Conservation (phyloP, 2,888 invertebrate genomes). For the Acleris sparsana region DNA sequence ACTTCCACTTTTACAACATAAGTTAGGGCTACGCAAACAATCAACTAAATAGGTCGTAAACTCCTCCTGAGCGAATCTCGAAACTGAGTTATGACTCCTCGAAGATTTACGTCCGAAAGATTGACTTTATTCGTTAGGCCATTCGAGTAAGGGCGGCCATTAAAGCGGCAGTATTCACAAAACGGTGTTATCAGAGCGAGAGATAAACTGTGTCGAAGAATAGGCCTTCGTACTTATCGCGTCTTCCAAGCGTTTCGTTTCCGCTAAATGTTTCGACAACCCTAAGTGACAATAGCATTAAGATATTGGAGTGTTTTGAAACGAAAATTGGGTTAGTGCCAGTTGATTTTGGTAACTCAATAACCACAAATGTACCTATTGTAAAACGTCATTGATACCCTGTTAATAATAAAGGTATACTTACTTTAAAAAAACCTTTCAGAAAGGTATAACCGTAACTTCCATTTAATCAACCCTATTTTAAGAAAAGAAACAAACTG, state of each 20-base stretch:
- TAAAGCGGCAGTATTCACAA: slow-evolving; percentile 67
- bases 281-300: slow-evolving; percentile 33
- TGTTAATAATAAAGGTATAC: too few species aligned
- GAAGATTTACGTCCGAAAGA: slow-evolving; percentile 73
- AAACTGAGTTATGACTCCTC: slow-evolving; percentile 74
- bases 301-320: slow-evolving; percentile 32
- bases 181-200: slow-evolving; percentile 62
- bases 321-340: slow-evolving; percentile 17
- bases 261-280: slow-evolving; percentile 32
- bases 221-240: slow-evolving; percentile 60
- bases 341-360: neutral
- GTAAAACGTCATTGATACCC: too few species aligned
- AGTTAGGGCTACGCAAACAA: slow-evolving; percentile 37
- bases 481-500: neutral
- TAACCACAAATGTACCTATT: too few species aligned
- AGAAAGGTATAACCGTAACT: too few species aligned
- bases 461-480: neutral
- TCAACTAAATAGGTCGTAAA: slow-evolving; percentile 44
- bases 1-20: slow-evolving; percentile 32
- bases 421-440: too few species aligned
- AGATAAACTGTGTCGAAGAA: slow-evolving; percentile 58
- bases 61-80: slow-evolving; percentile 62
- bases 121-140: slow-evolving; percentile 76
- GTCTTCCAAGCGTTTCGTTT: slow-evolving; percentile 48
- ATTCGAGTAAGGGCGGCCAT: slow-evolving; percentile 66